Percentiles rank a stretch among this genome's conserved stretches.
These are phyloP conservation scores for Drosophila insularis DNA, from an alignment of 1,140 invertebrate species.

Conservation along the genomic window DNA sequence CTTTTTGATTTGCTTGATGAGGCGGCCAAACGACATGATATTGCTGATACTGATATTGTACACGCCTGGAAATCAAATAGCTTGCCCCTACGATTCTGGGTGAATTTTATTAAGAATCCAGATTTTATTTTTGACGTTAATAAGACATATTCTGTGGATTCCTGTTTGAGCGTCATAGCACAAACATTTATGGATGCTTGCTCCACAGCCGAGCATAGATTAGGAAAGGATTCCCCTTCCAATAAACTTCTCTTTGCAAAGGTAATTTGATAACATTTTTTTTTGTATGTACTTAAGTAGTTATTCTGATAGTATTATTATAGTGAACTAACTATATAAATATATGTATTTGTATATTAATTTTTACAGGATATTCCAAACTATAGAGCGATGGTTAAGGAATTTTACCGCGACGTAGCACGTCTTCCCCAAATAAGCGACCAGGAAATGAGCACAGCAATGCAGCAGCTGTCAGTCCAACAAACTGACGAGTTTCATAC, in stretches of 20 bases:
- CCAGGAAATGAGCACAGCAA: conserved; percentile 94
- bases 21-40: conserved; percentile 91
- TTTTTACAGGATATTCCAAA: conserved; percentile 89
- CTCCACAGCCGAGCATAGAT: conserved; percentile 92
- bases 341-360: no score
- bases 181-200: conserved; percentile 98
- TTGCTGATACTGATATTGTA: conserved; percentile 93
- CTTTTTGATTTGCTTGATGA: conserved; percentile 97
- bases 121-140: conserved; percentile 98
- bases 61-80: conserved; percentile 99
- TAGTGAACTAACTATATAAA: no score
- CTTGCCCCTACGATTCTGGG: conserved; percentile 97
- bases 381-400: conserved; percentile 93
- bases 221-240: conserved; percentile 97
- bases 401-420: conserved; percentile 93
- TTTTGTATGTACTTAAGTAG: no score
- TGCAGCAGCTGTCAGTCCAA: conserved; percentile 94
- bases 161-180: conserved; percentile 96
- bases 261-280: conserved; percentile 74
- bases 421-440: conserved; percentile 93
- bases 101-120: conserved; percentile 98
- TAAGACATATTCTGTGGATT: conserved; percentile 95
- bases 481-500: conserved; percentile 95
- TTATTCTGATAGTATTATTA: no score
- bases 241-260: conserved; percentile 97